These are phyloP conservation scores for Leucania comma DNA, from an alignment of 2,888 invertebrate genomes.

Conservation along the genomic window DNA sequence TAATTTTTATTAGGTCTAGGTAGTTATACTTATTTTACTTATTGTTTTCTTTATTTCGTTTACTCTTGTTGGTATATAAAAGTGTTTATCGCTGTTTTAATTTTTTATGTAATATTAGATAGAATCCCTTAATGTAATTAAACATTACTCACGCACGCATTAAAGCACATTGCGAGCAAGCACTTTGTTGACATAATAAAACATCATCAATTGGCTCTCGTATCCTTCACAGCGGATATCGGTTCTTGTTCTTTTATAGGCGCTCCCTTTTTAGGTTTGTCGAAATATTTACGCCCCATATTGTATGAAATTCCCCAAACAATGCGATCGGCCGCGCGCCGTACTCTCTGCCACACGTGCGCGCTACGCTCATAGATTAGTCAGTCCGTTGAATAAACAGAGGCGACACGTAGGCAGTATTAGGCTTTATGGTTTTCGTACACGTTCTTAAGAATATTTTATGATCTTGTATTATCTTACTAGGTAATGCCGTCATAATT, in stretches of 20 bases:
- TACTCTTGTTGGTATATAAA: not conserved
- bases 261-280: slow-evolving; percentile 86
- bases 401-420: slow-evolving; percentile 71
- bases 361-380: slow-evolving; percentile 72
- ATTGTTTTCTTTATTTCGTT: not conserved
- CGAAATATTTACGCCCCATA: slow-evolving; percentile 89
- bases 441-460: slow-evolving; percentile 31
- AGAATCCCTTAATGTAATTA: not conserved
- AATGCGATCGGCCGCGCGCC: slow-evolving; percentile 78
- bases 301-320: slow-evolving; percentile 89
- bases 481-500: slow-evolving; percentile 23
- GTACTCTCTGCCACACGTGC: slow-evolving; percentile 81
- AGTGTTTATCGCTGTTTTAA: not conserved
- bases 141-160: not conserved
- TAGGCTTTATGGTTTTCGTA: slow-evolving; percentile 52
- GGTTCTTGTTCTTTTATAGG: slow-evolving; percentile 81
- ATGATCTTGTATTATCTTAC: slow-evolving; percentile 32
- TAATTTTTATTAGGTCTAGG: slow-evolving; percentile 4
- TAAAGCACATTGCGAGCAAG: not conserved
- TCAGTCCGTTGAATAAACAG: slow-evolving; percentile 77
- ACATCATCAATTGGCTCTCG: slow-evolving; percentile 39
- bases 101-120: not conserved
- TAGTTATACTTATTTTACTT: not conserved
- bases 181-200: slow-evolving; percentile 33
- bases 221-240: slow-evolving; percentile 73